These are phyloP conservation scores for Parascotia fuliginaria DNA, from an alignment of 2,888 invertebrate species.

Conservation along the genomic window DNA sequence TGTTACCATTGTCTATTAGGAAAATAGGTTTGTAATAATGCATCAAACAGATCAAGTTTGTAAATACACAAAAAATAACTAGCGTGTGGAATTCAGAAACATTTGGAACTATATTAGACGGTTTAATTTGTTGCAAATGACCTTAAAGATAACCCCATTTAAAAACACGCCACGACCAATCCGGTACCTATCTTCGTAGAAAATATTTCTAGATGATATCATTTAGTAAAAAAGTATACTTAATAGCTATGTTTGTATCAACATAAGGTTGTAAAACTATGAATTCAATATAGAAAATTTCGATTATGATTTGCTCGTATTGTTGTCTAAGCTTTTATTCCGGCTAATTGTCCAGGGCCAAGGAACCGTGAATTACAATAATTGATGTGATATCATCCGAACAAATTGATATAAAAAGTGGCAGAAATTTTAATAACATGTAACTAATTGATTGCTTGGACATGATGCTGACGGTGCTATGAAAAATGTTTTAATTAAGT, in stretches of 20 bases:
- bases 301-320: slow-evolving; percentile 21
- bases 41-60: too few species aligned
- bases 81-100: too few species aligned
- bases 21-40: too few species aligned
- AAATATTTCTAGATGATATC: not conserved
- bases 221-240: not conserved
- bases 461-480: slow-evolving; percentile 33
- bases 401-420: slow-evolving; percentile 41
- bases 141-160: too few species aligned
- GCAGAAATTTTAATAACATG: slow-evolving; percentile 44
- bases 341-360: slow-evolving; percentile 47
- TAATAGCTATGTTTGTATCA: not conserved
- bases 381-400: slow-evolving; percentile 44
- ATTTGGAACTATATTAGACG: too few species aligned
- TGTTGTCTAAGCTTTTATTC: slow-evolving; percentile 32
- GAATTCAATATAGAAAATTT: slow-evolving; percentile 11
- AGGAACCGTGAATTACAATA: slow-evolving; percentile 49
- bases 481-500: slow-evolving; percentile 2
- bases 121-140: too few species aligned
- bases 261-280: not conserved
- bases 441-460: slow-evolving; percentile 37
- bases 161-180: too few species aligned
- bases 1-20: too few species aligned
- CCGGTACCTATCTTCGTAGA: not conserved
- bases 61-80: too few species aligned